Evolutionary conservation across 35 echinoderm and acorn worm genomes (phyloP).

Genomic region (Strongylocentrotus purpuratus): DNA sequence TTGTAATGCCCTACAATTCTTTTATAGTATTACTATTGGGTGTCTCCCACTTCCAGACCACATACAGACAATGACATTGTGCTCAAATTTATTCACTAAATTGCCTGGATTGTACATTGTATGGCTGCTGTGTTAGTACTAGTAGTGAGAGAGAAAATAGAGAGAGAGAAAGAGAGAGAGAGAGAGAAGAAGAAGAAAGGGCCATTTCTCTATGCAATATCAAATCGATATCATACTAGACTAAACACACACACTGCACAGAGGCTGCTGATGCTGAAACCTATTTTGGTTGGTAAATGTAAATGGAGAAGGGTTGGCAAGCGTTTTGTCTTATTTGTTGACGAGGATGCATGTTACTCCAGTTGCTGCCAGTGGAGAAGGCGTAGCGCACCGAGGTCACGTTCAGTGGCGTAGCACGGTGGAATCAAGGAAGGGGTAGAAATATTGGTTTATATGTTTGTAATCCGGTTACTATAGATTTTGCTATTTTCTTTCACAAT

Average conservation of each 20-base stretch:
- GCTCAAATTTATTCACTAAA: not conserved
- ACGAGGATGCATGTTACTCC: not conserved
- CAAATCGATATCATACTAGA: not conserved
- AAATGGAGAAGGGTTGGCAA: not conserved
- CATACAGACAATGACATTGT: no score
- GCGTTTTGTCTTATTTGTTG: conserved; percentile 4
- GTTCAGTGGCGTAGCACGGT: not conserved
- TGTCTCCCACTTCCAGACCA: no score
- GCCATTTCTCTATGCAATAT: not conserved
- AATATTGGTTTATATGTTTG: not conserved
- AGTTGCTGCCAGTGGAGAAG: not conserved
- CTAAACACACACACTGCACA: not conserved
- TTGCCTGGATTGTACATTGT: not conserved
- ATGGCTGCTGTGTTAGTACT: not conserved
- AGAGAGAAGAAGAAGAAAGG: not conserved
- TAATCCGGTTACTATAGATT: no score
- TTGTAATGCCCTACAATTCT: no score
- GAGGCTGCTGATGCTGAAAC: not conserved
- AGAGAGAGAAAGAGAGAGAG: not conserved
- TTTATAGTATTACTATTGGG: no score
- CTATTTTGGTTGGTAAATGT: not conserved
- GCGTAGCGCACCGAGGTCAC: not conserved
- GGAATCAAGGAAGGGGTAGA: not conserved
- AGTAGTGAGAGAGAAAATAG: no score
- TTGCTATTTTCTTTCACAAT: no score